Evolutionary conservation across 1,140 invertebrate genomes (phyloP).

Genomic region (Zaprionus vittiger): DNA sequence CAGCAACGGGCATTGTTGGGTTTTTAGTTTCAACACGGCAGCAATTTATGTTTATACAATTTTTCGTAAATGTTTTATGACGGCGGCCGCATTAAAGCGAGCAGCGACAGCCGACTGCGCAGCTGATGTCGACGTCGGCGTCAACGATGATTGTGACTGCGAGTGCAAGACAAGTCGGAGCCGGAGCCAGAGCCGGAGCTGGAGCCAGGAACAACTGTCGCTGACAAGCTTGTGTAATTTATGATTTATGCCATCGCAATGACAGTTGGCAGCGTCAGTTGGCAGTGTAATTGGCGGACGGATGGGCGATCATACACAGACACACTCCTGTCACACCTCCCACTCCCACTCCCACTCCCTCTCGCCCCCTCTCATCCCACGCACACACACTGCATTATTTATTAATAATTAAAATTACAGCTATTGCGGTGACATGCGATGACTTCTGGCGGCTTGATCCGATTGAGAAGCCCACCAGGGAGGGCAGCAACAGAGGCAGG

Average conservation of each 20-base stretch:
- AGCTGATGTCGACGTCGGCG: not conserved
- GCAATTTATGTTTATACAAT: slow-evolving; percentile 50
- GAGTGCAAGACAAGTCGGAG: not conserved
- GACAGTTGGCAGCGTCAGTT: slow-evolving; percentile 45
- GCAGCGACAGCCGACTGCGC: slow-evolving; percentile 22
- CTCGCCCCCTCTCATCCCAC: not conserved
- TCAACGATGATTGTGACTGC: not conserved
- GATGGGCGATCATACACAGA: not conserved
- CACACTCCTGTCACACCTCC: slow-evolving; percentile 3
- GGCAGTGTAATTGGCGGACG: slow-evolving; percentile 53
- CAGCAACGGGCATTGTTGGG: slow-evolving; percentile 34
- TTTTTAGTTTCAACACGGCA: slow-evolving; percentile 61
- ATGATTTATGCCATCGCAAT: slow-evolving; percentile 69
- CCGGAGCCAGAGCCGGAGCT: not conserved
- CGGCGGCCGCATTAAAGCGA: slow-evolving; percentile 31
- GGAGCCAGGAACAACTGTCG: slow-evolving; percentile 50
- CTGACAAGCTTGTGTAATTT: slow-evolving; percentile 71
- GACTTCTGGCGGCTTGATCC: slow-evolving; percentile 4
- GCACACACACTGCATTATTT: slow-evolving; percentile 13
- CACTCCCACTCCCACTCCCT: not conserved
- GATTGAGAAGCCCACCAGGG: not conserved
- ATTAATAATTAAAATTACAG: slow-evolving; percentile 40
- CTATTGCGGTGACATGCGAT: slow-evolving; percentile 19
- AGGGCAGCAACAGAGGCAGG: too few species aligned
- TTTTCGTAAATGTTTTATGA: slow-evolving; percentile 57